Percentiles rank a stretch among this genome's conserved stretches.
Conservation (phyloP, 2,888 invertebrate genomes). For the Dinocampus coccinellae region DNA sequence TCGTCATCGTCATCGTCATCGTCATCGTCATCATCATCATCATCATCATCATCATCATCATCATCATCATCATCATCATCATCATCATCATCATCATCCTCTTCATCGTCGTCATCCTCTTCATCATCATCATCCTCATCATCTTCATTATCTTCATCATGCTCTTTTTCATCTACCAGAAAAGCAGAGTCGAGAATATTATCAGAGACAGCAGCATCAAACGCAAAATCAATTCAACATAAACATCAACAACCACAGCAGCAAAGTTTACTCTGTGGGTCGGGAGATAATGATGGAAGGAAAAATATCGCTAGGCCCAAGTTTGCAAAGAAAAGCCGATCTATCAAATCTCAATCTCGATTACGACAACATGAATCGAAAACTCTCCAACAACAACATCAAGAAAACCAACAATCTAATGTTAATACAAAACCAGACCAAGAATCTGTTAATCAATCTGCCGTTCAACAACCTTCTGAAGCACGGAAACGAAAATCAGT, state of each 20-base stretch:
- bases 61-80: slow-evolving; percentile 58
- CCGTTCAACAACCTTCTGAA: slow-evolving; percentile 62
- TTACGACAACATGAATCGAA: slow-evolving; percentile 60
- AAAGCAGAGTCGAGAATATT: slow-evolving; percentile 51
- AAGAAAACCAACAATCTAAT: slow-evolving; percentile 49
- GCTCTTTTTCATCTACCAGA: slow-evolving; percentile 43
- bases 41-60: slow-evolving; percentile 60
- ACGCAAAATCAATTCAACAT: slow-evolving; percentile 37
- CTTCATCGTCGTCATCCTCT: too few species aligned
- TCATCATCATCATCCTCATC: background rate
- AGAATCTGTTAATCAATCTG: slow-evolving; percentile 55
- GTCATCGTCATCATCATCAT: slow-evolving; percentile 60
- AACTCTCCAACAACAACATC: slow-evolving; percentile 40
- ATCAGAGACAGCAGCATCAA: slow-evolving; percentile 43
- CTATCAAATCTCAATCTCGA: slow-evolving; percentile 56
- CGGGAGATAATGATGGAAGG: slow-evolving; percentile 69
- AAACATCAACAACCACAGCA: slow-evolving; percentile 42
- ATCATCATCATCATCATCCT: slow-evolving; percentile 50
- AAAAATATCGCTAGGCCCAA: slow-evolving; percentile 66
- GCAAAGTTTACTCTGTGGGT: slow-evolving; percentile 64
- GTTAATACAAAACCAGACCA: slow-evolving; percentile 67
- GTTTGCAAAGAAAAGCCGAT: slow-evolving; percentile 60
- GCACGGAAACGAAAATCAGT: slow-evolving; percentile 67
- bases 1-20: slow-evolving; percentile 38
- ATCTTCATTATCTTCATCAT: slow-evolving; percentile 6